Percentiles rank a stretch among this genome's conserved stretches.
Evolutionary conservation across 2,113 vertebrate genomes (phyloP).

Genomic region (Seriola quinqueradiata): DNA sequence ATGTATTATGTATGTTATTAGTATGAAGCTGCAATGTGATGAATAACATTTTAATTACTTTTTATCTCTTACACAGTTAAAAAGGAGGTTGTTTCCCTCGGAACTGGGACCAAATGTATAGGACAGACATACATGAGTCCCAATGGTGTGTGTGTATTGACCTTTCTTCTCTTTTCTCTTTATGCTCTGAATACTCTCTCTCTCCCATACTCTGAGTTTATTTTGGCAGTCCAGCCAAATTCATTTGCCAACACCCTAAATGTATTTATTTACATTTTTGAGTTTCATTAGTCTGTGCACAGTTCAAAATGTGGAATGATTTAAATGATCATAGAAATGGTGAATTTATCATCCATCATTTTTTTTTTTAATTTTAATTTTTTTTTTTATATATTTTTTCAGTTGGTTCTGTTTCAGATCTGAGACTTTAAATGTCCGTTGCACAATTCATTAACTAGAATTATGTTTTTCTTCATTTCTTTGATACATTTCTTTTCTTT

Average conservation of each 20-base stretch:
- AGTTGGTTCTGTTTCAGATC: no score
- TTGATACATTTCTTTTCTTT: background rate
- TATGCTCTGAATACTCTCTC: background rate
- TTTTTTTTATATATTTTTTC: no score
- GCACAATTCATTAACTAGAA: no score
- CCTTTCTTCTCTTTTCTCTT: background rate
- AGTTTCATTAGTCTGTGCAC: background rate
- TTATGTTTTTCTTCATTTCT: background rate
- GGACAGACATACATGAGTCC: slow-evolving; percentile 90
- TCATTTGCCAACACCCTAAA: no score
- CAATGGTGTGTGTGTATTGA: slow-evolving; percentile 82
- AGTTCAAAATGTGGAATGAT: background rate
- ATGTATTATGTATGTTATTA: no score
- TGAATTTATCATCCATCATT: background rate
- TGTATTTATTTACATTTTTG: background rate
- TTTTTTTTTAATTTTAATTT: no score
- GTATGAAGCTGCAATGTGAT: background rate
- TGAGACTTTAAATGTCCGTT: no score
- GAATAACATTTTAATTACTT: background rate
- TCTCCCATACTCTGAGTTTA: background rate
- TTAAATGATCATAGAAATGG: background rate
- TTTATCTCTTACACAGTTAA: slow-evolving; percentile 68
- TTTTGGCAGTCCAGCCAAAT: no score
- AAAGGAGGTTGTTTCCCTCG: slow-evolving; percentile 93
- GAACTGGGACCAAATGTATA: slow-evolving; percentile 97